Base-by-base conservation (phyloP, 1,140 invertebrate species). In the Eufriesea mexicana region DNA sequence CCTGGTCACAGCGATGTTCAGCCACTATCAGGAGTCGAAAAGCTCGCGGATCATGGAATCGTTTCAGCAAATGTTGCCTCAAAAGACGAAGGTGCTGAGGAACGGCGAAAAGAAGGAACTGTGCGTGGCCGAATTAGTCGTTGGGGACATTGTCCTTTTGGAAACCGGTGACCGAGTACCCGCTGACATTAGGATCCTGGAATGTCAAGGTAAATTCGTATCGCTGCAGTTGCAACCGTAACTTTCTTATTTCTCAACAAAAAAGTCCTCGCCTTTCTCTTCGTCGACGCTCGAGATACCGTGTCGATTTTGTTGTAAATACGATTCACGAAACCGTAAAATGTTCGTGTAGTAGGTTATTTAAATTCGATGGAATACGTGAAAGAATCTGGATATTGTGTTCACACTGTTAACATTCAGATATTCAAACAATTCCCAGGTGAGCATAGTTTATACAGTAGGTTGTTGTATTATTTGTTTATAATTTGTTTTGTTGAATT, bases 31-130 rank as follows among this genome's bases (percentile, higher is more conserved):
- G 93, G 96, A 97, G 89, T 95, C 95, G 51, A 97, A 97, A 91
- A 96, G 95, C 84, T 95, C 95, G 35, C 95, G 95, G 85, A 97
- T 98, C 86, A 97, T 98, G 96, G 96, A 97, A 83, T 96, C 95
- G 0, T 97, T 97, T 86, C 95, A 96, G 79, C 96, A 96, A 86
- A 95, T 97, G 93, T 94, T 97, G 35, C 96, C 96, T 0, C 93
- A 94, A 82, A 93, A 92, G 80, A 92, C 96, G 5, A 95, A 95
- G 64, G 96, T 97, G 20, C 91, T 97, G 72, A 94, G 97, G 81
- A 96, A 96, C 86, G 96, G 97, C 7, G 94, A 96, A 45, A 96
- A 95, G 78, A 93, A 95, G 77, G 96, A 95, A n/a, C 91, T 97
- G 49, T 88, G 93, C 5, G 95, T 95, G 5, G 96, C 96, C 89